Evolutionary conservation across 2,888 invertebrate species (phyloP).

Genomic region (Phalera bucephala): DNA sequence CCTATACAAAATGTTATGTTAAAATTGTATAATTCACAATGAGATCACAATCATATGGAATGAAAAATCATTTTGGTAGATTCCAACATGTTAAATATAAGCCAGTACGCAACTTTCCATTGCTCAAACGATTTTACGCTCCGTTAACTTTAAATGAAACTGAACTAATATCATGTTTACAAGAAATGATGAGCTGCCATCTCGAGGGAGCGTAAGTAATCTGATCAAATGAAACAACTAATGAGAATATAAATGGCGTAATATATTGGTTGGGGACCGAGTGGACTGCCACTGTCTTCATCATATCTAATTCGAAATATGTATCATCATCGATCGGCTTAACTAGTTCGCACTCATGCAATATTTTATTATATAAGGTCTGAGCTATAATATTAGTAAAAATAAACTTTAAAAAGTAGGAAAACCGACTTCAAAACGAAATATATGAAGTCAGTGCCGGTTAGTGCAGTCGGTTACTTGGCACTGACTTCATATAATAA

Average conservation of each 20-base stretch:
- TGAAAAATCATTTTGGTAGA: background rate
- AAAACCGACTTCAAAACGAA: too few species aligned
- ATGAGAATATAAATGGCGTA: conserved; percentile 76
- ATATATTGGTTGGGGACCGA: conserved; percentile 73
- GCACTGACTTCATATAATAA: too few species aligned
- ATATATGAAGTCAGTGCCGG: too few species aligned
- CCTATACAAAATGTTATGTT: too few species aligned
- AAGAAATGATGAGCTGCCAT: conserved; percentile 61
- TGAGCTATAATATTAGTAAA: too few species aligned
- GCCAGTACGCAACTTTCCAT: conserved; percentile 10
- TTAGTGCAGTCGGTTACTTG: too few species aligned
- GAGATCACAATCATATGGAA: too few species aligned
- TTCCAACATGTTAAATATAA: too few species aligned
- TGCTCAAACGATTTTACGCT: conserved; percentile 44
- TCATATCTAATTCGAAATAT: conserved; percentile 10
- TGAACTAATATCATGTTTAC: conserved; percentile 56
- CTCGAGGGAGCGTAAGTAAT: conserved; percentile 68
- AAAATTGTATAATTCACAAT: too few species aligned
- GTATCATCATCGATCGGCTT: conserved; percentile 1
- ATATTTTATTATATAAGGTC: background rate
- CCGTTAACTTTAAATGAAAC: conserved; percentile 54
- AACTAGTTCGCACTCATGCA: background rate
- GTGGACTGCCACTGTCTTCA: conserved; percentile 39
- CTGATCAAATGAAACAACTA: conserved; percentile 75
- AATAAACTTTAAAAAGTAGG: too few species aligned